These are phyloP conservation scores for Brachionus rubens DNA, from an alignment of 1,140 invertebrate species.

Conservation along the genomic window DNA sequence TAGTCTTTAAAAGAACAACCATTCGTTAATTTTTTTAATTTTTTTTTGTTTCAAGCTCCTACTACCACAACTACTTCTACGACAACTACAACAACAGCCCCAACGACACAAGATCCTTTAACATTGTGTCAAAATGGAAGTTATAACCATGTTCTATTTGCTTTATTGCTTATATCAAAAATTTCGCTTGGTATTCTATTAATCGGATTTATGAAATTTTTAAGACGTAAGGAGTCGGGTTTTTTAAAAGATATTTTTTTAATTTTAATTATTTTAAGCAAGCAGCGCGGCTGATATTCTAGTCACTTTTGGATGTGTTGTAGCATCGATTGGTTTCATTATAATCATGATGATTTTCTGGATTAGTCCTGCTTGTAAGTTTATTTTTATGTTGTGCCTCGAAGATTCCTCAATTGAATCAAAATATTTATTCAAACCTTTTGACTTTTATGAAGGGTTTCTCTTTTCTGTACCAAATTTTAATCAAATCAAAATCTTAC, in stretches of 20 bases:
- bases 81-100: neutral
- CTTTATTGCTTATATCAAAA: conserved; percentile 7
- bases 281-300: neutral
- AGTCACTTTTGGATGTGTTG: conserved; percentile 37
- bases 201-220: conserved; percentile 27
- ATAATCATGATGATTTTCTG: conserved; percentile 41
- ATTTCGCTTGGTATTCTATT: conserved; percentile 5
- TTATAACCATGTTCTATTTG: conserved; percentile 20
- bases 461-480: too few relatives aligned
- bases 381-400: too few relatives aligned
- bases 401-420: too few relatives aligned
- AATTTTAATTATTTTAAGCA: conserved; percentile 5
- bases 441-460: too few relatives aligned
- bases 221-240: conserved; percentile 7
- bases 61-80: conserved; percentile 11
- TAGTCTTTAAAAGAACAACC: neutral
- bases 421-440: too few relatives aligned
- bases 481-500: neutral
- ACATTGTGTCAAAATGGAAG: conserved; percentile 39
- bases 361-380: conserved; percentile 41
- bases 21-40: neutral
- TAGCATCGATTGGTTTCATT: conserved; percentile 11
- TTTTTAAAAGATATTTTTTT: neutral
- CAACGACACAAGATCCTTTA: conserved; percentile 2
- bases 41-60: neutral